Conservation (phyloP, 1,140 invertebrate genomes). For the Gryon sp. region DNA sequence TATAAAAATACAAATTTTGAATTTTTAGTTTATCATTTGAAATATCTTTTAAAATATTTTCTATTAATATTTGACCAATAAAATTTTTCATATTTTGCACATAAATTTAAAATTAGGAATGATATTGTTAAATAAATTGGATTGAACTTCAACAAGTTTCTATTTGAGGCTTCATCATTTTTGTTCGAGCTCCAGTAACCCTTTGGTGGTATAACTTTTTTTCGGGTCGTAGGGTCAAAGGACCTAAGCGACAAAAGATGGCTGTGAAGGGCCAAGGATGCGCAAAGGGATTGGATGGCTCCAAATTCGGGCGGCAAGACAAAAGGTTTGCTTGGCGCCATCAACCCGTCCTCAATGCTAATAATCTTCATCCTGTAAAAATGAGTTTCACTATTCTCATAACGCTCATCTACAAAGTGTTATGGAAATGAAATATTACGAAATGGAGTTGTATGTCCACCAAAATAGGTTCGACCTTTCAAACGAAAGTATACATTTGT, state of each 20-base stretch:
- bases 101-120: no score
- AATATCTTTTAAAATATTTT: no score
- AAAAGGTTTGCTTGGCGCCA: conserved; percentile 64
- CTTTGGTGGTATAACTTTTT: conserved; percentile 48
- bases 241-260: conserved; percentile 56
- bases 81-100: no score
- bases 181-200: conserved; percentile 43
- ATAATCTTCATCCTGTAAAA: conserved; percentile 62
- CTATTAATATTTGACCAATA: no score
- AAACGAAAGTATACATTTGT: not conserved
- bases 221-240: conserved; percentile 54
- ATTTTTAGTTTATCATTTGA: no score
- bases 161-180: conserved; percentile 38
- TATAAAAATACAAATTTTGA: no score
- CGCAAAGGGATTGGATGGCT: conserved; percentile 36
- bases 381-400: conserved; percentile 60
- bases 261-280: conserved; percentile 51
- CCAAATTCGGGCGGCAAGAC: conserved; percentile 61
- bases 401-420: conserved; percentile 56
- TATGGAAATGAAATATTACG: conserved; percentile 61
- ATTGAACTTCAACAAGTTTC: no score
- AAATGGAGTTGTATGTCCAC: conserved; percentile 33
- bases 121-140: no score
- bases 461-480: not conserved
- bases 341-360: conserved; percentile 59